These are phyloP conservation scores for Dynastes grantii DNA, from an alignment of 2,888 invertebrate species.

Conservation along the genomic window DNA sequence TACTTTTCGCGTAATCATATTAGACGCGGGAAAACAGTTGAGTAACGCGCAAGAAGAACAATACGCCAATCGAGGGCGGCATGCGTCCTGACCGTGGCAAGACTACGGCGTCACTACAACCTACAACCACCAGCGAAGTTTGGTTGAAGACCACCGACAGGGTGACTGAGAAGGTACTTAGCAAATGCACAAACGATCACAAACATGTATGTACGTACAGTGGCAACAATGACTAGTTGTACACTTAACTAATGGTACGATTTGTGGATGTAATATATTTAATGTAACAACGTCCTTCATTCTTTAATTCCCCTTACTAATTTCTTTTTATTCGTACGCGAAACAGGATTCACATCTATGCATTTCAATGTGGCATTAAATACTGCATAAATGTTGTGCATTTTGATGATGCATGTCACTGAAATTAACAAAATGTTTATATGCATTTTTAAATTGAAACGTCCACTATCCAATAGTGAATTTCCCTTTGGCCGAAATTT, in stretches of 20 bases:
- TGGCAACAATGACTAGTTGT: background rate
- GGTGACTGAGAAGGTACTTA: background rate
- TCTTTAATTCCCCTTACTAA: no score
- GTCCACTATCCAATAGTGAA: no score
- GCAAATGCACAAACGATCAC: background rate
- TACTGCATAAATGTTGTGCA: no score
- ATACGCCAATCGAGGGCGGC: conserved; percentile 6
- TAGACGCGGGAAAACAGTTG: conserved; percentile 31
- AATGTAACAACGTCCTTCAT: no score
- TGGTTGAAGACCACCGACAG: conserved; percentile 11
- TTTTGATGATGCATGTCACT: no score
- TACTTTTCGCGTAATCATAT: conserved; percentile 21
- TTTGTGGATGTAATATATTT: background rate
- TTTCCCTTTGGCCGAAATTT: no score
- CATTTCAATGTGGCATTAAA: no score
- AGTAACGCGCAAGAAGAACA: conserved; percentile 14
- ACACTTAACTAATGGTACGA: background rate
- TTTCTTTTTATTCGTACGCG: no score
- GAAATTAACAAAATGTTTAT: no score
- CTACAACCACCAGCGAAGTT: conserved; percentile 17
- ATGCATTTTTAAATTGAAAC: no score
- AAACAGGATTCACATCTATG: no score
- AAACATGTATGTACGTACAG: background rate
- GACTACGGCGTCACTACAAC: conserved; percentile 9
- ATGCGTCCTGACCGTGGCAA: conserved; percentile 20